A percentile compares a stretch with the other conserved stretches of the same genome.
These are phyloP conservation scores for Hemithea aestivaria DNA, from an alignment of 2,888 invertebrate species.

Conservation along the genomic window DNA sequence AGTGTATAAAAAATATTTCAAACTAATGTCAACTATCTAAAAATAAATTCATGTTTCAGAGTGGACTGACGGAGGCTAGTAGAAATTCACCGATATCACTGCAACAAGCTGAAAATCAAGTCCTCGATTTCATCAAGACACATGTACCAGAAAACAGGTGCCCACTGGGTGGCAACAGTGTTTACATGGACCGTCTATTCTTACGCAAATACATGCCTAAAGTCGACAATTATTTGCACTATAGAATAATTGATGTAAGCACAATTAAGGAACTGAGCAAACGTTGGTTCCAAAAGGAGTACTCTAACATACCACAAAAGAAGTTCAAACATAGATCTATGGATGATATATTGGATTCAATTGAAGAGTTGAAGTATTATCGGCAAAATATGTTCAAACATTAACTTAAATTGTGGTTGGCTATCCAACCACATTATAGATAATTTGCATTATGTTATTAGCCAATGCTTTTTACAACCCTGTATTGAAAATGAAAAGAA, in stretches of 20 bases:
- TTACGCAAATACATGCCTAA: slow-evolving; percentile 89
- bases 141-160: slow-evolving; percentile 80
- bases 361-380: slow-evolving; percentile 90
- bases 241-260: slow-evolving; percentile 95
- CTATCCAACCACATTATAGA: too few species aligned
- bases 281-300: slow-evolving; percentile 86
- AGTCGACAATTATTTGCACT: slow-evolving; percentile 89
- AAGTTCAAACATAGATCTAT: slow-evolving; percentile 84
- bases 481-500: too few species aligned
- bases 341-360: slow-evolving; percentile 92
- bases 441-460: too few species aligned
- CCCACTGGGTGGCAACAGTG: slow-evolving; percentile 92
- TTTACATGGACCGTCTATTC: slow-evolving; percentile 92
- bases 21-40: too few species aligned
- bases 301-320: slow-evolving; percentile 80
- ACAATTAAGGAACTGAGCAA: slow-evolving; percentile 90
- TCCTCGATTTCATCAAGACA: slow-evolving; percentile 85
- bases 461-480: too few species aligned
- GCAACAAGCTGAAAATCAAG: slow-evolving; percentile 82
- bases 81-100: slow-evolving; percentile 82
- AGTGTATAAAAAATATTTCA: too few species aligned
- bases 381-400: slow-evolving; percentile 81
- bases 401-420: too few species aligned
- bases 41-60: too few species aligned
- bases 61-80: slow-evolving; percentile 88